Conservation (phyloP, 2,113 vertebrate genomes). For the Eulacestoma nigropectus region DNA sequence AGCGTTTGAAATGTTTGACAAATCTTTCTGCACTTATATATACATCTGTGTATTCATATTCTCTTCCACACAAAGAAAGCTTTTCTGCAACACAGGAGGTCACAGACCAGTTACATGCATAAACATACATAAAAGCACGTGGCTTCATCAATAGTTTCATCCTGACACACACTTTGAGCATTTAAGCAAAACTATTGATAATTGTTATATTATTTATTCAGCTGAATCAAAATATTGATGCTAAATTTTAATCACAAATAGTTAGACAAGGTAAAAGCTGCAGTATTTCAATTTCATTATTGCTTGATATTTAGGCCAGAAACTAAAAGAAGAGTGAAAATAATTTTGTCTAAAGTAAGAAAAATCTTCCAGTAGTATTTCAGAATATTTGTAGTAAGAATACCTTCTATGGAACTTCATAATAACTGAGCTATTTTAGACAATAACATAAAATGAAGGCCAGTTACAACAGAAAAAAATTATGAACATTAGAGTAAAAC, state of each 20-base stretch:
- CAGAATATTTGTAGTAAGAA: neutral
- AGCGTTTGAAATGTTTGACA: neutral
- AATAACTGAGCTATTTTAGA: neutral
- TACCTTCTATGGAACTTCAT: neutral
- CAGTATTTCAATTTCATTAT: neutral
- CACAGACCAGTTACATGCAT: neutral
- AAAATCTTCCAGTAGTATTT: neutral
- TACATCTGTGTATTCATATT: neutral
- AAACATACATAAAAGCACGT: neutral
- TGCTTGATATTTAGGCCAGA: neutral
- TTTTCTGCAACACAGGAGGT: neutral
- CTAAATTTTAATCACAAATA: neutral
- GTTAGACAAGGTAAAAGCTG: neutral
- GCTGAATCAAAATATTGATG: neutral
- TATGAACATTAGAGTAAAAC: neutral
- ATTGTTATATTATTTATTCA: neutral
- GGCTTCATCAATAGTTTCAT: neutral
- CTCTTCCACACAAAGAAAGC: neutral
- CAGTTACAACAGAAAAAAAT: neutral
- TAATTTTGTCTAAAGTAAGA: neutral
- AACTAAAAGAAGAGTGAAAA: neutral
- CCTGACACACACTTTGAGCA: neutral
- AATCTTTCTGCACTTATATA: neutral
- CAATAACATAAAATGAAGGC: neutral
- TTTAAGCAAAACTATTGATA: neutral